These are phyloP conservation scores for Eulemur albifrons DNA, from an alignment of 2,797 vertebrate genomes.

Conservation along the genomic window DNA sequence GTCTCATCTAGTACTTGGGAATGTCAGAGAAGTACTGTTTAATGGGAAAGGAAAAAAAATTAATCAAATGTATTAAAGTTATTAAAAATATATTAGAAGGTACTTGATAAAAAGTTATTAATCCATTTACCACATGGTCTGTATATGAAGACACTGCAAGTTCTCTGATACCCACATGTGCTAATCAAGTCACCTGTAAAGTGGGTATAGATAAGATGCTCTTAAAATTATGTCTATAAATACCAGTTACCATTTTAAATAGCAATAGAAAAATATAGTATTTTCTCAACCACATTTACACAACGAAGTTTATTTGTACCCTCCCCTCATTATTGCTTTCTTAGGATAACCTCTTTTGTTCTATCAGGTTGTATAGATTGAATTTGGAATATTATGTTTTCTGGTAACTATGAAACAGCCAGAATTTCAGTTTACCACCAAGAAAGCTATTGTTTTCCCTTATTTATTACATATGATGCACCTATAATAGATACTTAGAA, in stretches of 20 bases:
- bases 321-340: conserved; percentile 31
- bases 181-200: conserved; percentile 44
- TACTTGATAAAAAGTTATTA: conserved; percentile 52
- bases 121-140: not conserved
- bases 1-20: not conserved
- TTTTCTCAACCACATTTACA: not conserved
- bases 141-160: conserved; percentile 10
- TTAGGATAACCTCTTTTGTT: conserved; percentile 13
- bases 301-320: not conserved
- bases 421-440: conserved; percentile 11
- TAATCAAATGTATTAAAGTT: not conserved
- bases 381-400: conserved; percentile 49
- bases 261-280: not conserved
- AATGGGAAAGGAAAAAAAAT: conserved; percentile 52
- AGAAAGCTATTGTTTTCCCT: not conserved
- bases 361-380: conserved; percentile 21
- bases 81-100: not conserved
- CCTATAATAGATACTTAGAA: conserved; percentile 9
- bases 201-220: conserved; percentile 16
- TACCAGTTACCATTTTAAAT: conserved; percentile 9
- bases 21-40: not conserved
- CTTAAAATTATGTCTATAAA: not conserved
- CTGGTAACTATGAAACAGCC: conserved; percentile 2
- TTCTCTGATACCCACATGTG: conserved; percentile 51
- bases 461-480: not conserved